A percentile compares a stretch with the other conserved stretches of the same genome.
These are phyloP conservation scores for Cylindroiulus punctatus DNA, from an alignment of 2,888 invertebrate species.

Conservation along the genomic window DNA sequence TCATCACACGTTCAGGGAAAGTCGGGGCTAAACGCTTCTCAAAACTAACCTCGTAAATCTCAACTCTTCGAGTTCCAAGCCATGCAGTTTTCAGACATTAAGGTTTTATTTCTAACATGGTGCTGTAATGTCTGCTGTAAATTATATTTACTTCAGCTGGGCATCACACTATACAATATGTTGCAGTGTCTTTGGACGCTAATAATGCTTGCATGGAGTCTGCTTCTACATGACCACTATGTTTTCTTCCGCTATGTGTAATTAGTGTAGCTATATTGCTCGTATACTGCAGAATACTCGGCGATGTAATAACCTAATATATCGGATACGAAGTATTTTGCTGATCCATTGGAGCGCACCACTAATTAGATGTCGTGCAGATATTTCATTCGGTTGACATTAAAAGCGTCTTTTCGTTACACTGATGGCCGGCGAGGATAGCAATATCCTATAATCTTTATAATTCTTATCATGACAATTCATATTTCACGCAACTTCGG, in stretches of 20 bases:
- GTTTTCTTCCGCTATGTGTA: neutral
- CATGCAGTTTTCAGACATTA: too few species aligned
- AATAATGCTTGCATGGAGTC: neutral
- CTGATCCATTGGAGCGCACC: constrained; percentile 18
- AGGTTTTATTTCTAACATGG: too few species aligned
- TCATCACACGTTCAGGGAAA: neutral
- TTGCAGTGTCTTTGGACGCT: neutral
- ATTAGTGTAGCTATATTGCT: neutral
- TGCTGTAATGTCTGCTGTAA: too few species aligned
- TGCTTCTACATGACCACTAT: neutral
- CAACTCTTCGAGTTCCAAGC: neutral
- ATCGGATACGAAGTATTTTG: neutral
- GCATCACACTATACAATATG: neutral
- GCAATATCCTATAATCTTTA: constrained; percentile 18
- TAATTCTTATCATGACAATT: constrained; percentile 11
- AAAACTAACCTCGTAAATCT: neutral
- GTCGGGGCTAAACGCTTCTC: neutral
- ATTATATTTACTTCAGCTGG: too few species aligned
- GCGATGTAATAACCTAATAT: constrained; percentile 3
- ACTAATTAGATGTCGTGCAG: constrained; percentile 18
- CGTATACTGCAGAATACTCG: neutral
- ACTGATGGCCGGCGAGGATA: neutral
- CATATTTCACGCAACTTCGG: neutral
- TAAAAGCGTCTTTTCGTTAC: constrained; percentile 3
- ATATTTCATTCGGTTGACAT: constrained; percentile 11